Evolutionary conservation across 2,888 invertebrate genomes (phyloP).

Genomic region (Synanthedon myopaeformis): DNA sequence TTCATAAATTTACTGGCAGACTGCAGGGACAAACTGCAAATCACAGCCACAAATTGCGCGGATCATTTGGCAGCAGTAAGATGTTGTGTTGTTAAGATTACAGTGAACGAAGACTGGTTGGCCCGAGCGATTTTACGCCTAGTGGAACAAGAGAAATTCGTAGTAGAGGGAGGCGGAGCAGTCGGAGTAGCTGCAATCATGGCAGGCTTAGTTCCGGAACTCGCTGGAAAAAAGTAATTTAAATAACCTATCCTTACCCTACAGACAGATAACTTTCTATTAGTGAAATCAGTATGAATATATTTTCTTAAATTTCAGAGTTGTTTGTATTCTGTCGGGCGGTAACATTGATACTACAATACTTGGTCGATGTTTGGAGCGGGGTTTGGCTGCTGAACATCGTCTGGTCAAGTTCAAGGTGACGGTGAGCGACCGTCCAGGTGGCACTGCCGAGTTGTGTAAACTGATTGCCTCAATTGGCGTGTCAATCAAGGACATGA

Average conservation of each 20-base stretch:
- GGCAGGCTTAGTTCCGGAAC: slow-evolving; percentile 82
- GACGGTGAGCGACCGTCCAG: slow-evolving; percentile 87
- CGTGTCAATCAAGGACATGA: slow-evolving; percentile 94
- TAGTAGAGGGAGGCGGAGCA: slow-evolving; percentile 93
- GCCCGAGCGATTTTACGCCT: slow-evolving; percentile 83
- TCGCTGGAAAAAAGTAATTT: slow-evolving; percentile 81
- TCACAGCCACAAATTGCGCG: too few species aligned
- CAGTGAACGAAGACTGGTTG: slow-evolving; percentile 86
- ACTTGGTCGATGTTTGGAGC: slow-evolving; percentile 86
- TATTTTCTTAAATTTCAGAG: slow-evolving; percentile 56
- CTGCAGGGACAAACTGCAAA: too few species aligned
- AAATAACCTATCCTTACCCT: background rate
- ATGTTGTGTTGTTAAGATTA: slow-evolving; percentile 51
- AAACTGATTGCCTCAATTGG: slow-evolving; percentile 80
- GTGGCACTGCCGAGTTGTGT: slow-evolving; percentile 88
- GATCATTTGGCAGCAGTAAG: too few species aligned
- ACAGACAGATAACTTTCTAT: too few species aligned
- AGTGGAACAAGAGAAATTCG: slow-evolving; percentile 87
- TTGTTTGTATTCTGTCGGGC: slow-evolving; percentile 85
- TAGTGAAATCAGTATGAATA: too few species aligned
- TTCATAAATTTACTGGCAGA: background rate
- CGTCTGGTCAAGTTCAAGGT: slow-evolving; percentile 71
- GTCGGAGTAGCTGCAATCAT: slow-evolving; percentile 87
- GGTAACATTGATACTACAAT: slow-evolving; percentile 95
- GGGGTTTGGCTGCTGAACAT: slow-evolving; percentile 89